Conservation (phyloP, 2,797 vertebrate genomes). For the Notoglanidium macrostoma region DNA sequence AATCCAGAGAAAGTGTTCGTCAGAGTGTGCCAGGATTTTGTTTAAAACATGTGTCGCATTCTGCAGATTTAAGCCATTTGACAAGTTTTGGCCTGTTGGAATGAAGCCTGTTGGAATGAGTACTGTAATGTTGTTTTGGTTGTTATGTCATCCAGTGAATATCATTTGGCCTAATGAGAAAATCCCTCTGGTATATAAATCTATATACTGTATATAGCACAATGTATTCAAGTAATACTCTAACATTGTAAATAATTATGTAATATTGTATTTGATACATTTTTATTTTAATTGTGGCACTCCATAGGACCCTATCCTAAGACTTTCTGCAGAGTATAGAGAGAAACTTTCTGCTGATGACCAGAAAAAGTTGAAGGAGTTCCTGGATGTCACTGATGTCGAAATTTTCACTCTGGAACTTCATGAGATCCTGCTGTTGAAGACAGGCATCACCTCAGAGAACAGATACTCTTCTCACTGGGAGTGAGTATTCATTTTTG, state of each 20-base stretch:
- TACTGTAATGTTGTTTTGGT: not conserved
- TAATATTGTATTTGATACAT: not conserved
- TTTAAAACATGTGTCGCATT: constrained; percentile 26
- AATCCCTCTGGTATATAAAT: not conserved
- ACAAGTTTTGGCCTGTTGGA: constrained; percentile 4
- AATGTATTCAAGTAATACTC: constrained; percentile 6
- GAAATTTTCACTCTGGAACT: constrained; percentile 71
- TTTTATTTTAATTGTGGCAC: not conserved
- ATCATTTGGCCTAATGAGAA: not conserved
- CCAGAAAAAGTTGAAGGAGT: constrained; percentile 61
- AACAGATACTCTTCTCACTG: constrained; percentile 65
- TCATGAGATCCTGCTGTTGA: constrained; percentile 76
- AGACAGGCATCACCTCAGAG: constrained; percentile 55
- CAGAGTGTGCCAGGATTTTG: constrained; percentile 47
- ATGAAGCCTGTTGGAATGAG: constrained; percentile 7
- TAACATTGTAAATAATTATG: not conserved
- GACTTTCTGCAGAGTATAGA: constrained; percentile 61
- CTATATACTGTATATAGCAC: not conserved
- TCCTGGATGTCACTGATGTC: constrained; percentile 68
- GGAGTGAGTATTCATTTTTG: constrained; percentile 68
- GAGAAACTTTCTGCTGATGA: constrained; percentile 60
- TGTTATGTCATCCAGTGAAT: not conserved
- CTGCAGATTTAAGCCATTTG: constrained; percentile 33
- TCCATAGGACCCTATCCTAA: constrained; percentile 71
- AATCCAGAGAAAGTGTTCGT: constrained; percentile 57